Base-by-base conservation (phyloP, 2,113 vertebrate species). In the Ovis aries region DNA sequence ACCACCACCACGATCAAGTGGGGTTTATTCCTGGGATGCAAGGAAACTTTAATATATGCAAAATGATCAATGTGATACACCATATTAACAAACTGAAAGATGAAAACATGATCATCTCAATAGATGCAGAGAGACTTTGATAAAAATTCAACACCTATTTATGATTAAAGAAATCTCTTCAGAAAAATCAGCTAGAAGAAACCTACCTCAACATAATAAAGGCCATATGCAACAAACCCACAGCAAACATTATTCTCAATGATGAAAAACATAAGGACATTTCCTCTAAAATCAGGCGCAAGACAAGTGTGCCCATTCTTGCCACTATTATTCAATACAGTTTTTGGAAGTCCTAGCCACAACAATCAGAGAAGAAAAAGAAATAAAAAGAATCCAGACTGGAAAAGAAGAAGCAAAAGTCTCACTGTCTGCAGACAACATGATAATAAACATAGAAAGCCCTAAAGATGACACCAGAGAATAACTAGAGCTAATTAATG, bases 1-100 rank as follows among this genome's bases (percentile, higher is more conserved):
- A n/a, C 7, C 31, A n/a, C 16, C 33, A n/a, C 62, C 33, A 71
- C 11, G 64, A 71, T 40, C 67, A 40, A 43, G 36, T 25, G 67
- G n/a, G 36, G 29, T 25, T 43, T 74, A 74, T 25, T 40, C 21
- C 67, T 2, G 0, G 36, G 36, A 74, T 74, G 21, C 67, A 43
- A 74, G 21, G 21, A 40, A 43, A 13, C 36, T 40, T 40, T 74
- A 74, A 40, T 74, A 40, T 40, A 43, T 40, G 67, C 19, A 40
- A 40, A 74, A 13, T 0, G 5, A 74, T 13, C 67, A 40, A 43
- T 13, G 11, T 74, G 36, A 74, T 43, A 74, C 0, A 74, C 67
- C 5, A 2, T 13, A 40, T 74, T 40, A 74, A 74, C 36, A 74
- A 23, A 40, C 0, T 74, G 67, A 25, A 40, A 74, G 11, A 43